These are phyloP conservation scores for Tigriopus californicus DNA, from an alignment of 2,888 invertebrate species.

Conservation along the genomic window DNA sequence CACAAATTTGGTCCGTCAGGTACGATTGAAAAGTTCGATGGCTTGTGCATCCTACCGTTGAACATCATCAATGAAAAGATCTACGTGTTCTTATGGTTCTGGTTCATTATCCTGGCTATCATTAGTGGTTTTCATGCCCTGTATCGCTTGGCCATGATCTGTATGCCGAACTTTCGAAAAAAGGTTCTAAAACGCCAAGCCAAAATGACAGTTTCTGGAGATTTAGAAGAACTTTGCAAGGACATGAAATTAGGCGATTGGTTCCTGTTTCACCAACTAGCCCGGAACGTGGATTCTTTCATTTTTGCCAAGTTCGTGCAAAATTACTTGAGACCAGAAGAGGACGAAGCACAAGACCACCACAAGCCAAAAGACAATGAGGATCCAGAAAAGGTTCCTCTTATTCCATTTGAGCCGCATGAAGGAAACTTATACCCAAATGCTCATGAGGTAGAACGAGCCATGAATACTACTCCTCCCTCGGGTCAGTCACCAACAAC, in stretches of 20 bases:
- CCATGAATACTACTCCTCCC: no score
- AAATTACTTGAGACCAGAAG: slow-evolving; percentile 42
- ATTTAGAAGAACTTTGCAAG: slow-evolving; percentile 53
- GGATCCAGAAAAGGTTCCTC: no score
- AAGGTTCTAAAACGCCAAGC: slow-evolving; percentile 58
- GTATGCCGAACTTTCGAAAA: slow-evolving; percentile 54
- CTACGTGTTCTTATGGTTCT: slow-evolving; percentile 29
- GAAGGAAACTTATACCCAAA: no score
- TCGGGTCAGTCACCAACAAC: no score
- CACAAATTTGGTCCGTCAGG: slow-evolving; percentile 74
- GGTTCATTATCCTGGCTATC: slow-evolving; percentile 44
- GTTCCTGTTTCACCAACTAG: slow-evolving; percentile 62
- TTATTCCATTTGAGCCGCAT: no score
- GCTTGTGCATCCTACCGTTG: slow-evolving; percentile 71
- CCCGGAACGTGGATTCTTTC: slow-evolving; percentile 57
- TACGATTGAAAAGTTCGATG: slow-evolving; percentile 63
- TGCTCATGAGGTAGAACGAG: no score
- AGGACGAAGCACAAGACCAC: slow-evolving; percentile 17
- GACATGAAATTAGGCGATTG: slow-evolving; percentile 42
- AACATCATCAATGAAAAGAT: slow-evolving; percentile 85
- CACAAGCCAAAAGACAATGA: no score
- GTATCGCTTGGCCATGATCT: slow-evolving; percentile 46
- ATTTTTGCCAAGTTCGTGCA: slow-evolving; percentile 65
- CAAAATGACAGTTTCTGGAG: slow-evolving; percentile 46
- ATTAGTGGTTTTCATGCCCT: slow-evolving; percentile 47